phyloP scores from a whole-genome alignment of 2,113 vertebrate genomes.

The Dasyprocta punctata region DNA sequence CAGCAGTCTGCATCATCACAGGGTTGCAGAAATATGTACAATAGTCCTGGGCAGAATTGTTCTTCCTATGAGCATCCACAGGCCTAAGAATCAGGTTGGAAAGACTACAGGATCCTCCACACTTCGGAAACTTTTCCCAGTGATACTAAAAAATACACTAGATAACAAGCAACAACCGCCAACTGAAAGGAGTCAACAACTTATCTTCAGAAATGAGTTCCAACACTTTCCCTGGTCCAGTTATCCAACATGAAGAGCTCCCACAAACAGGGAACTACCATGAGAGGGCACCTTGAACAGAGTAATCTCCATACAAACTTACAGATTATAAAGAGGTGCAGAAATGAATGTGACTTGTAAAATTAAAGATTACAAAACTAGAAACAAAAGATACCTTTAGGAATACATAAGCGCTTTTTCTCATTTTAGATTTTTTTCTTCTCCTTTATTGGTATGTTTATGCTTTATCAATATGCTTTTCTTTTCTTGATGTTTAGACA shows the following conservation, averaged over 20 bases:
- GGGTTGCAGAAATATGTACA: neutral
- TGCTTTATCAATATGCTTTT: neutral
- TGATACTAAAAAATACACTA: neutral
- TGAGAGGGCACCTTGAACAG: neutral
- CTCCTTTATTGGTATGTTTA: neutral
- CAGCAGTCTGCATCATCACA: neutral
- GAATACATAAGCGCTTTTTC: neutral
- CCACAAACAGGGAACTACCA: neutral
- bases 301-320: neutral
- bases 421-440: neutral
- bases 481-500: too few relatives aligned
- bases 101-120: neutral
- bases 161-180: neutral
- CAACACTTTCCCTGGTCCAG: neutral
- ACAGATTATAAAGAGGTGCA: neutral
- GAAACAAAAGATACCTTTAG: neutral
- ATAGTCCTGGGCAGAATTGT: neutral
- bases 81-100: neutral
- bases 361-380: neutral
- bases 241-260: neutral
- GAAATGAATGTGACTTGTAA: neutral
- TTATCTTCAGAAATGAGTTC: too few relatives aligned
- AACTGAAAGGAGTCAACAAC: neutral
- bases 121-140: neutral
- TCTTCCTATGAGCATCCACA: neutral